A percentile compares a stretch with the other conserved stretches of the same genome.
Evolutionary conservation across 2,888 invertebrate genomes (phyloP).

Genomic region (Cephus pygmeus): DNA sequence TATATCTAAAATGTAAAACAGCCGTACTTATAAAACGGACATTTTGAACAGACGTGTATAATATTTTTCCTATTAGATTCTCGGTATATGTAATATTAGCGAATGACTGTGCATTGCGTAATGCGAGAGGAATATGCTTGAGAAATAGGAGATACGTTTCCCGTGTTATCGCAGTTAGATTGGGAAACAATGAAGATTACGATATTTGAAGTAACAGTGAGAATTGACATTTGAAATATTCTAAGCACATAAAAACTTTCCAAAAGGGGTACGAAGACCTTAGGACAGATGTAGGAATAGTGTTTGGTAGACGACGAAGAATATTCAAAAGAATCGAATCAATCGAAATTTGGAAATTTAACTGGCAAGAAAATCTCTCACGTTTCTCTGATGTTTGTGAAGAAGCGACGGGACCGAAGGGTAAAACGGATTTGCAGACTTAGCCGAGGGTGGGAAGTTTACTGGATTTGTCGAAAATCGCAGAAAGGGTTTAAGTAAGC

Average conservation of each 20-base stretch:
- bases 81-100: neutral
- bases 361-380: neutral
- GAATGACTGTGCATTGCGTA: neutral
- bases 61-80: neutral
- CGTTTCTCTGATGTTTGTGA: neutral
- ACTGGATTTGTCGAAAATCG: neutral
- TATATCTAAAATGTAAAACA: neutral
- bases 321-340: neutral
- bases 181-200: neutral
- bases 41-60: neutral
- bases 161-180: neutral
- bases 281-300: neutral
- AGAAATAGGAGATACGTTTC: neutral
- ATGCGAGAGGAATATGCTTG: neutral
- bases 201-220: neutral
- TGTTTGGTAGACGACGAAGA: neutral
- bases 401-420: neutral
- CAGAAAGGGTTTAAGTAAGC: neutral
- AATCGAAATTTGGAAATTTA: neutral
- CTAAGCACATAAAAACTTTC: neutral
- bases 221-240: neutral
- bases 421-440: neutral
- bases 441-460: neutral
- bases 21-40: neutral
- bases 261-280: neutral